Conservation (phyloP, 1,140 invertebrate genomes). For the Laodelphax striatellus region DNA sequence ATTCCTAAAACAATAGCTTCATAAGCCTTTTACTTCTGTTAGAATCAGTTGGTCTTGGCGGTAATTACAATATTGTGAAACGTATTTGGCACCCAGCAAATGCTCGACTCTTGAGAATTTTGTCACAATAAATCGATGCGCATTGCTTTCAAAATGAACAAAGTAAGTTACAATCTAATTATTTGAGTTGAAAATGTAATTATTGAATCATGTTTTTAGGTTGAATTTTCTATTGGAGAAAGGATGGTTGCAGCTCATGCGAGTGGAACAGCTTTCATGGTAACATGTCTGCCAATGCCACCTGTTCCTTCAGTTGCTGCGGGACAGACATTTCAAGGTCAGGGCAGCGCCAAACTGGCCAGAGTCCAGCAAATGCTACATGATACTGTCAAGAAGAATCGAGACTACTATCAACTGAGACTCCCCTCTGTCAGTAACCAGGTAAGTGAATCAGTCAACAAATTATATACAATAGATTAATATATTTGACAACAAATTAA, state of each 20-base stretch:
- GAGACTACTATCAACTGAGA: slow-evolving; percentile 54
- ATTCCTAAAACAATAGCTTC: too few species aligned
- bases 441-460: neutral
- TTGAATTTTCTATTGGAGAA: slow-evolving; percentile 81
- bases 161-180: too few species aligned
- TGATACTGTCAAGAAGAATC: slow-evolving; percentile 54
- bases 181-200: too few species aligned
- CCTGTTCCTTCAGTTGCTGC: slow-evolving; percentile 53
- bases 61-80: too few species aligned
- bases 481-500: too few species aligned
- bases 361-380: slow-evolving; percentile 51
- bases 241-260: slow-evolving; percentile 75
- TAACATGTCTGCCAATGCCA: slow-evolving; percentile 57
- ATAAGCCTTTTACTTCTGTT: too few species aligned
- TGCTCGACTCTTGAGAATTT: too few species aligned
- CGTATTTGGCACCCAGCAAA: too few species aligned
- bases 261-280: slow-evolving; percentile 71
- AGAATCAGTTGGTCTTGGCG: too few species aligned
- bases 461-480: neutral
- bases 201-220: slow-evolving; percentile 29
- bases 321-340: slow-evolving; percentile 40
- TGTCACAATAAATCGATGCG: too few species aligned
- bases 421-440: slow-evolving; percentile 15
- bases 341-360: slow-evolving; percentile 46
- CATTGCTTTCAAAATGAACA: too few species aligned